phyloP scores from a whole-genome alignment of 2,113 vertebrate species.

The Carassius auratus region DNA sequence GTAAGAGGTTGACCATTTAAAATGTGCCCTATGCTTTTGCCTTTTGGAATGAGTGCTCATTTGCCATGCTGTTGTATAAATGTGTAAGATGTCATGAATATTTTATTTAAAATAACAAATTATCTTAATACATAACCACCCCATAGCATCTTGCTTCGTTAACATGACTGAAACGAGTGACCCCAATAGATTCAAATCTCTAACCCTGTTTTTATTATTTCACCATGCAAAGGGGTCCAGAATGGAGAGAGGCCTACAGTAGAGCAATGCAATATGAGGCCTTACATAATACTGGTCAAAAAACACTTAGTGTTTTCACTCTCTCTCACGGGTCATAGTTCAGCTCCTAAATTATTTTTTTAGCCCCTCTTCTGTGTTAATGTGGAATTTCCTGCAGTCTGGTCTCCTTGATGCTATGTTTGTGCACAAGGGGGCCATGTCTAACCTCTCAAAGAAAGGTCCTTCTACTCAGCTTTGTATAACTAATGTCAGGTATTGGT shows the following conservation, averaged over 20 bases:
- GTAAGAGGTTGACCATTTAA: too few species aligned
- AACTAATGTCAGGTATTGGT: too few species aligned
- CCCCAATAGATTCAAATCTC: too few species aligned
- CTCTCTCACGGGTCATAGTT: conserved; percentile 23
- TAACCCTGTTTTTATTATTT: background rate
- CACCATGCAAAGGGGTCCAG: too few species aligned
- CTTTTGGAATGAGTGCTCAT: background rate
- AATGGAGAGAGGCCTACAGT: background rate
- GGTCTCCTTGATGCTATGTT: conserved; percentile 58
- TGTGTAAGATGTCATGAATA: too few species aligned
- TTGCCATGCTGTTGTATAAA: too few species aligned
- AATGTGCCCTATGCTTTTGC: background rate
- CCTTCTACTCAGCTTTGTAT: conserved; percentile 66
- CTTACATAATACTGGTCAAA: conserved; percentile 36
- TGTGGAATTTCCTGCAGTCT: conserved; percentile 77
- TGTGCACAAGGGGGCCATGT: conserved; percentile 38
- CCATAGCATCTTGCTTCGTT: too few species aligned
- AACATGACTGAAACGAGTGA: too few species aligned
- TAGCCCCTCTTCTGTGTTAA: conserved; percentile 73
- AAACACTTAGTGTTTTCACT: conserved; percentile 10
- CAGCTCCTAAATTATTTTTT: conserved; percentile 66
- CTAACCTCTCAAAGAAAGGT: conserved; percentile 58
- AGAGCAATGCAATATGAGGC: background rate
- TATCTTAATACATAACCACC: too few species aligned
- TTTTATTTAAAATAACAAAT: too few species aligned